These are phyloP conservation scores for Heliocidaris erythrogramma DNA, from an alignment of 35 echinoderm and acorn worm genomes.

Conservation along the genomic window DNA sequence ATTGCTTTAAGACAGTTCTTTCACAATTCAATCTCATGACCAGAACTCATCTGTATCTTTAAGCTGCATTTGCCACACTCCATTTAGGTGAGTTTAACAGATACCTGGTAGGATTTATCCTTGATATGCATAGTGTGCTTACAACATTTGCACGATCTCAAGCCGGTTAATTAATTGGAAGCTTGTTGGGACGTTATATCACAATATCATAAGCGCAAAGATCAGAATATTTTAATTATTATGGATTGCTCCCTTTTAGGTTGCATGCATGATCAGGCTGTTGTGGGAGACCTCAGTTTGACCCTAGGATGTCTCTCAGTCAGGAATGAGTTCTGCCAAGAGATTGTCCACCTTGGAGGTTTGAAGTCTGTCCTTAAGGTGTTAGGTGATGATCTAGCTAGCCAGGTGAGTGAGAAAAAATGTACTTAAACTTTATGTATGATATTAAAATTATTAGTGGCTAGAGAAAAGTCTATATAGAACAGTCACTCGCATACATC, in stretches of 20 bases:
- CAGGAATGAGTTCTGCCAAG: constrained; percentile 90
- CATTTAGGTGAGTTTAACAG: too few relatives aligned
- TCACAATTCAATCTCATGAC: too few relatives aligned
- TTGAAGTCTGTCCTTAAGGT: constrained; percentile 73
- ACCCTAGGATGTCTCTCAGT: constrained; percentile 78
- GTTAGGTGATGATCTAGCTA: constrained; percentile 72
- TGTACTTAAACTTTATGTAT: too few relatives aligned
- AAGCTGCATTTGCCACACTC: too few relatives aligned
- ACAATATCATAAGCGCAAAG: not conserved
- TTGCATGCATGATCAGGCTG: constrained; percentile 53
- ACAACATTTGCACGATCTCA: too few relatives aligned
- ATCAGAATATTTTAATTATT: not conserved
- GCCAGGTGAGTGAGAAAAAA: constrained; percentile 66
- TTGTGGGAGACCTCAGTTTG: constrained; percentile 68
- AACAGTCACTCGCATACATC: too few relatives aligned
- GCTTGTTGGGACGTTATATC: not conserved
- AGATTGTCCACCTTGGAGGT: constrained; percentile 91
- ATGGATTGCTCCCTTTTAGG: constrained; percentile 8
- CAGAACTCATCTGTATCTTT: too few relatives aligned
- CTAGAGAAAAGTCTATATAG: too few relatives aligned
- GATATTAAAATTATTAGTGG: too few relatives aligned
- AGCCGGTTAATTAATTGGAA: not conserved
- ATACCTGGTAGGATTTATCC: too few relatives aligned
- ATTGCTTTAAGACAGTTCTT: too few relatives aligned
- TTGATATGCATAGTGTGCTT: too few relatives aligned